Percentiles rank a stretch among this genome's conserved stretches.
Evolutionary conservation across 2,113 vertebrate species (phyloP).

Genomic region (Nerophis ophidion): DNA sequence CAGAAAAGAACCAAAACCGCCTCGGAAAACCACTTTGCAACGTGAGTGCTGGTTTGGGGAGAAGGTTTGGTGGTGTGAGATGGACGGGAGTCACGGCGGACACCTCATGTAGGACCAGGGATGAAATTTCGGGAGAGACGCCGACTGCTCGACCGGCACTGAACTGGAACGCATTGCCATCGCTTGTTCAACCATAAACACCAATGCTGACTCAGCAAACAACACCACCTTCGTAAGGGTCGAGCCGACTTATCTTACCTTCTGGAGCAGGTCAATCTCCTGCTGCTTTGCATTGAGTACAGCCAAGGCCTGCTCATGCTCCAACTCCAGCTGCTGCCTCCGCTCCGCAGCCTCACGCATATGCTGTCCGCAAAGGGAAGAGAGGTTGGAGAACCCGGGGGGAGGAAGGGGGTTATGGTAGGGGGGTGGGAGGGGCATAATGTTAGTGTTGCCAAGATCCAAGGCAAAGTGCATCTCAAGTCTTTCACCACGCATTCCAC

Average conservation of each 20-base stretch:
- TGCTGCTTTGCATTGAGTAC: slow-evolving; percentile 96
- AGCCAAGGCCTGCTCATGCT: slow-evolving; percentile 98
- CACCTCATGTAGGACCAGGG: not conserved
- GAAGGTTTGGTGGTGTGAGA: slow-evolving; percentile 34
- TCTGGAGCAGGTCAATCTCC: slow-evolving; percentile 97
- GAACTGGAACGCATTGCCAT: slow-evolving; percentile 2
- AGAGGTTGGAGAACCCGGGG: slow-evolving; percentile 37
- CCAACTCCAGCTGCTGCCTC: slow-evolving; percentile 96
- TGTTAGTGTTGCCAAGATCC: slow-evolving; percentile 55
- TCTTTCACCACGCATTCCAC: slow-evolving; percentile 37
- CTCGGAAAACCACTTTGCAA: slow-evolving; percentile 28
- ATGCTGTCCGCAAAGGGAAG: slow-evolving; percentile 76
- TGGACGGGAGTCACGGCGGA: slow-evolving; percentile 19
- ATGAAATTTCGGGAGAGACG: slow-evolving; percentile 18
- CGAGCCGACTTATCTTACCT: slow-evolving; percentile 72
- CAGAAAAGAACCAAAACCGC: slow-evolving; percentile 32
- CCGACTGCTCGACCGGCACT: slow-evolving; percentile 9
- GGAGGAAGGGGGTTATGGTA: slow-evolving; percentile 13
- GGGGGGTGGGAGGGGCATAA: slow-evolving; percentile 28
- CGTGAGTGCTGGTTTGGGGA: slow-evolving; percentile 29
- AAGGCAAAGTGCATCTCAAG: slow-evolving; percentile 52
- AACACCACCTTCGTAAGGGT: slow-evolving; percentile 6
- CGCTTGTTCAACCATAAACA: slow-evolving; percentile 31
- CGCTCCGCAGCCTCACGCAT: slow-evolving; percentile 98
- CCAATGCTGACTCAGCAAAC: slow-evolving; percentile 11